Percentiles rank a stretch among this genome's conserved stretches.
Evolutionary conservation across 2,797 vertebrate species (phyloP).

Genomic region (Cebuella pygmaea): DNA sequence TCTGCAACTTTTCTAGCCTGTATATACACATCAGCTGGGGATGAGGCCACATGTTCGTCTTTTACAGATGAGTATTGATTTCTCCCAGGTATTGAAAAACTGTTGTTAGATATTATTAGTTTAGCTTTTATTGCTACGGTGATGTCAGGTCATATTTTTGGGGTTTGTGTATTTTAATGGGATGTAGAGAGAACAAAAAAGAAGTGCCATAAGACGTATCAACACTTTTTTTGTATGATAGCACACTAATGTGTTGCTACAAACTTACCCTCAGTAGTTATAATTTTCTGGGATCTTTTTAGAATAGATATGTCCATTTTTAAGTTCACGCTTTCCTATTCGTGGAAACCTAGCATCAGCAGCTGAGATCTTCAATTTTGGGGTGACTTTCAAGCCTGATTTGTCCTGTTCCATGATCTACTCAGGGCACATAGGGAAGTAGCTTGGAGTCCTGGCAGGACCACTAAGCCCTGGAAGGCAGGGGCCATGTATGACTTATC

Average conservation of each 20-base stretch:
- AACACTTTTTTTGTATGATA: neutral
- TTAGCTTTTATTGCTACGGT: neutral
- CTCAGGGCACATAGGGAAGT: neutral
- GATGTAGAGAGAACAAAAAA: neutral
- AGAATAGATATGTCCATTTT: neutral
- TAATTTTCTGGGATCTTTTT: neutral
- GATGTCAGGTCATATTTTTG: neutral
- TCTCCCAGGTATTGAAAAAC: neutral
- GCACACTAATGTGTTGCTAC: neutral
- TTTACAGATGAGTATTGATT: neutral
- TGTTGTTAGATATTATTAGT: neutral
- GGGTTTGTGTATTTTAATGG: neutral
- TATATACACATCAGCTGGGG: too few species aligned
- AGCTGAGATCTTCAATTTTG: neutral
- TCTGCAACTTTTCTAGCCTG: neutral
- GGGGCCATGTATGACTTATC: neutral
- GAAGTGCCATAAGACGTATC: neutral
- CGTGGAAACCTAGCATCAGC: neutral
- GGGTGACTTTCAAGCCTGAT: neutral
- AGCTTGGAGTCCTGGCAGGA: neutral
- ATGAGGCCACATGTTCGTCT: neutral
- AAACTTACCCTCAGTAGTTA: neutral
- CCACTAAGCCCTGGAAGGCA: neutral
- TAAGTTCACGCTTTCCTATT: neutral
- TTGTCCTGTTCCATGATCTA: neutral